phyloP scores from a whole-genome alignment of 1,140 invertebrate genomes.

The Acromyrmex heyeri region DNA sequence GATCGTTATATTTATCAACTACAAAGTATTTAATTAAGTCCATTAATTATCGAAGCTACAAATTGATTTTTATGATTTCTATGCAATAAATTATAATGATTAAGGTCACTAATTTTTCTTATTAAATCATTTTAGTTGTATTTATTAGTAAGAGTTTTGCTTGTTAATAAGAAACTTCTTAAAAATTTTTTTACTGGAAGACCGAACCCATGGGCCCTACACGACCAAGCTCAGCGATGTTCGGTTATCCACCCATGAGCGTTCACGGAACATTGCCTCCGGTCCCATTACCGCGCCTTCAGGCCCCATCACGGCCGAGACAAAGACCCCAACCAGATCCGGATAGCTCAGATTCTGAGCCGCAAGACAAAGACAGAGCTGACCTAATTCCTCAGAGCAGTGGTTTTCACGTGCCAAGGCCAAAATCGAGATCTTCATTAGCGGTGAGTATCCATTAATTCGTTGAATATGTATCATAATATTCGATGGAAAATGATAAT shows the following conservation, averaged over 20 bases:
- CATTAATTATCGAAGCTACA: neutral
- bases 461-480: neutral
- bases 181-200: constrained; percentile 79
- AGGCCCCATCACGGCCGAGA: constrained; percentile 81
- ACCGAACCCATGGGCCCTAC: constrained; percentile 90
- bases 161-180: neutral
- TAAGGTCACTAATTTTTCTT: neutral
- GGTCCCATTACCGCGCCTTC: constrained; percentile 90
- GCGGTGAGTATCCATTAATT: constrained; percentile 86
- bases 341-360: constrained; percentile 88
- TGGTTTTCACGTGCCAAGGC: constrained; percentile 90
- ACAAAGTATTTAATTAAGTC: too few relatives aligned
- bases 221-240: constrained; percentile 93
- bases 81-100: neutral
- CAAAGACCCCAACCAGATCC: constrained; percentile 84
- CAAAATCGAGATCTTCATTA: constrained; percentile 92
- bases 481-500: too few relatives aligned
- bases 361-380: constrained; percentile 90
- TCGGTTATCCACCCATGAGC: constrained; percentile 91
- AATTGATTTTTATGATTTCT: neutral
- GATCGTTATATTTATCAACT: neutral
- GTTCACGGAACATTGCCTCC: constrained; percentile 90
- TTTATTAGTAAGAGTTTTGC: neutral
- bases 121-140: neutral
- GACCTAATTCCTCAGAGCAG: constrained; percentile 89